phyloP scores from a whole-genome alignment of 2,113 vertebrate genomes.

The Leiothrix lutea region DNA sequence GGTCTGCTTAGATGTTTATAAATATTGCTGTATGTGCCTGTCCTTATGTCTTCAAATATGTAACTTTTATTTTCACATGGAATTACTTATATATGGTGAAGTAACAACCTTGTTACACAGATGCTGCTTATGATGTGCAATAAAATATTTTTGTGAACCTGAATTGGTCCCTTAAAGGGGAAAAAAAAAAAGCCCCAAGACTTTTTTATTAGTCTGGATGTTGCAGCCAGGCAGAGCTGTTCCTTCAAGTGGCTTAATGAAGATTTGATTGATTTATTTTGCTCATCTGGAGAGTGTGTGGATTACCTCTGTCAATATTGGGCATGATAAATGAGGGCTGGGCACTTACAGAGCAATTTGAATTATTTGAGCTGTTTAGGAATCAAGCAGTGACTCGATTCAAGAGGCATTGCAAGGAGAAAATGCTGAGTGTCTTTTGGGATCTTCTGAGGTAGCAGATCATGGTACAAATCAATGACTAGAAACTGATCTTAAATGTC shows the following conservation, averaged over 20 bases:
- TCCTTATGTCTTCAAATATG: background rate
- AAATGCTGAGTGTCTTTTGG: background rate
- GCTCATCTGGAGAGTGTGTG: slow-evolving; percentile 13
- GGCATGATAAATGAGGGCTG: slow-evolving; percentile 23
- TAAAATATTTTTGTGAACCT: background rate
- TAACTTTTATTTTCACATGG: background rate
- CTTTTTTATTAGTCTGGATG: background rate
- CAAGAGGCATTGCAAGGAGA: background rate
- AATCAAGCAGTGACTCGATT: background rate
- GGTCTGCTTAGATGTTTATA: background rate
- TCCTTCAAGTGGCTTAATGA: slow-evolving; percentile 29
- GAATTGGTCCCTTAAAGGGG: background rate
- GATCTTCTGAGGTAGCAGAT: background rate
- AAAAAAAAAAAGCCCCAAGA: background rate
- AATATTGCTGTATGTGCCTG: background rate
- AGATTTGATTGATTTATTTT: slow-evolving; percentile 53
- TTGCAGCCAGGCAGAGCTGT: background rate
- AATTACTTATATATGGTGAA: background rate
- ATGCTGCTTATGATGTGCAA: background rate
- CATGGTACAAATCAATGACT: background rate
- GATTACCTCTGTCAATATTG: slow-evolving; percentile 49
- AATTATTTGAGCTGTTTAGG: background rate
- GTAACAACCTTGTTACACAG: background rate
- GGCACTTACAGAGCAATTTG: slow-evolving; percentile 12
- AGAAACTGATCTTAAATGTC: background rate